phyloP scores from a whole-genome alignment of 2,888 invertebrate species.

The Thumatha senex region DNA sequence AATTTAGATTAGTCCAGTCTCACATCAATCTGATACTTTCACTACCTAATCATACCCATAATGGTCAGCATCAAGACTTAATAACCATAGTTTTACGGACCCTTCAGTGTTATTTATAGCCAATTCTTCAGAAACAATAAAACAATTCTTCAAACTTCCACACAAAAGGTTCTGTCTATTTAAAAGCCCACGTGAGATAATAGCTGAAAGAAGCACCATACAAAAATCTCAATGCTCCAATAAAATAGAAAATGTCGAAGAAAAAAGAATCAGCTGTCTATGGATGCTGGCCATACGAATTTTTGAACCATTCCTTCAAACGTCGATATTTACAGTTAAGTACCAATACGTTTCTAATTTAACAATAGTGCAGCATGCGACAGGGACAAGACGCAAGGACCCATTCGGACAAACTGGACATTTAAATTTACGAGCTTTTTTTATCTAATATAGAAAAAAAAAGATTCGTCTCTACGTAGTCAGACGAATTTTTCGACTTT shows the following conservation, averaged over 20 bases:
- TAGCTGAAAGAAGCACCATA: conserved; percentile 70
- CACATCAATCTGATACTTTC: too few species aligned
- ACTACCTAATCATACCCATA: conserved; percentile 62
- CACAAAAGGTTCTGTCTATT: conserved; percentile 73
- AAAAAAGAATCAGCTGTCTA: conserved; percentile 75
- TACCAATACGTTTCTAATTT: conserved; percentile 68
- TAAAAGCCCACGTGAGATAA: conserved; percentile 72
- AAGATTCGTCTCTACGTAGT: conserved; percentile 43
- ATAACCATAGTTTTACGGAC: conserved; percentile 46
- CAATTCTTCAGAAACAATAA: conserved; percentile 52
- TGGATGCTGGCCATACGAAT: conserved; percentile 61
- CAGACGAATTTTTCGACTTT: conserved; percentile 78
- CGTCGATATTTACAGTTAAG: conserved; percentile 77
- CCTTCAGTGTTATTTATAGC: conserved; percentile 68
- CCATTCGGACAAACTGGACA: conserved; percentile 64
- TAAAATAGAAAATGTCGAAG: conserved; percentile 58
- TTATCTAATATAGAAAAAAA: conserved; percentile 49
- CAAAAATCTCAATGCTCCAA: conserved; percentile 76
- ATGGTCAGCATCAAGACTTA: conserved; percentile 42
- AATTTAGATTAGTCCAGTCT: too few species aligned
- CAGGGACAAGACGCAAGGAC: conserved; percentile 54
- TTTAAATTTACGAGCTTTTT: conserved; percentile 81
- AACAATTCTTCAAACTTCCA: conserved; percentile 78
- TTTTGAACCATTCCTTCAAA: conserved; percentile 67
- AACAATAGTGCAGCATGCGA: conserved; percentile 65